phyloP scores from a whole-genome alignment of 2,797 vertebrate genomes.

The Rhinella marina region DNA sequence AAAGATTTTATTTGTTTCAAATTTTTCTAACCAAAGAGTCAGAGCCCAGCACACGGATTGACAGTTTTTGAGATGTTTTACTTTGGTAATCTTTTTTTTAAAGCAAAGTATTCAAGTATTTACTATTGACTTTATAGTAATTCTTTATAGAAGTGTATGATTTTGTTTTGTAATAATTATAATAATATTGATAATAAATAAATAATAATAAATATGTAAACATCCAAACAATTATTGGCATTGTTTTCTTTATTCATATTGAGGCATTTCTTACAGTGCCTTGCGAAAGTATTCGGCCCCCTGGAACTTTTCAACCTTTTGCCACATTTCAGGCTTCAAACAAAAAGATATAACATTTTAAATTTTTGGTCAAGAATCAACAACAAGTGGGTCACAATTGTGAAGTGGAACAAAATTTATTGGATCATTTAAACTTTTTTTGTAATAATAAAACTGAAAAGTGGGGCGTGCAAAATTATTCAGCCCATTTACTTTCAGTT shows the following conservation, averaged over 20 bases:
- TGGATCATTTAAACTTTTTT: no score
- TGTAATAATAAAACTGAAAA: no score
- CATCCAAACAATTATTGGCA: neutral
- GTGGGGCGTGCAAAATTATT: no score
- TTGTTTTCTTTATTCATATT: neutral
- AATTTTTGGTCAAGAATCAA: no score
- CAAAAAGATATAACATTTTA: no score
- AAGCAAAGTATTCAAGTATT: neutral
- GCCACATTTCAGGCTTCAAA: no score
- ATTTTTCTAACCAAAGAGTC: neutral
- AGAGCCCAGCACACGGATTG: neutral
- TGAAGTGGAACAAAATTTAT: no score
- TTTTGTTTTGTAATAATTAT: constrained; percentile 13
- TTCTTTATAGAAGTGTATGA: constrained; percentile 1
- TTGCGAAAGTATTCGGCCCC: no score
- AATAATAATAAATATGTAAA: constrained; percentile 6
- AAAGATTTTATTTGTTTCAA: neutral
- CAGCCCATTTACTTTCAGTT: no score
- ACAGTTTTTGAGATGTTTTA: neutral
- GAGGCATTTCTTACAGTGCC: neutral
- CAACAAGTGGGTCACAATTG: no score
- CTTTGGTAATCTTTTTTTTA: neutral
- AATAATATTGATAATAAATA: constrained; percentile 5
- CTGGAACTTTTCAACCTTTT: no score
- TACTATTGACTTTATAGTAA: neutral